phyloP scores from a whole-genome alignment of 2,797 vertebrate species.

The Meriones psammophilus region DNA sequence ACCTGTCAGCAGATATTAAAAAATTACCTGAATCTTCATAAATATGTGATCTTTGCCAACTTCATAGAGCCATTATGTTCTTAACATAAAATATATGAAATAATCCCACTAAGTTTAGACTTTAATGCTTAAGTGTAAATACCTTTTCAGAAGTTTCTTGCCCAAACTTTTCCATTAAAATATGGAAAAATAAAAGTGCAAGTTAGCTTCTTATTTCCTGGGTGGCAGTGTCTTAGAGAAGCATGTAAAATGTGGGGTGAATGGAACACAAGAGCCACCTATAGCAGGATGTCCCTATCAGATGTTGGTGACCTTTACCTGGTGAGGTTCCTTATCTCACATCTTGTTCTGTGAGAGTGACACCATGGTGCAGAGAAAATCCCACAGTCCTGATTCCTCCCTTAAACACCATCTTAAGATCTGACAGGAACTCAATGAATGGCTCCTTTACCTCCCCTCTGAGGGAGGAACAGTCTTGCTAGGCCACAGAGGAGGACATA shows the following conservation, averaged over 20 bases:
- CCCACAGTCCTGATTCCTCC: fast-evolving
- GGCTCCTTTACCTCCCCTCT: too few species aligned
- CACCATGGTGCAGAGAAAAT: fast-evolving
- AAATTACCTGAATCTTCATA: conserved; percentile 70
- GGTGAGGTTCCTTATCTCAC: fast-evolving
- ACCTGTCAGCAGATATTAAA: conserved; percentile 68
- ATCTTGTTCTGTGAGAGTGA: background rate
- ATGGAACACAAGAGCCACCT: fast-evolving
- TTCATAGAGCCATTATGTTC: conserved; percentile 31
- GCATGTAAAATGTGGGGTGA: fast-evolving
- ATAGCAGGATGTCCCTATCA: fast-evolving
- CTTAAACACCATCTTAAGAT: background rate
- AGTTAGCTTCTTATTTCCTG: background rate
- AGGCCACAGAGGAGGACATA: too few species aligned
- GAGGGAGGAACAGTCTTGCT: too few species aligned
- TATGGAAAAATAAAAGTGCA: background rate
- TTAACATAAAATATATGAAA: conserved; percentile 75
- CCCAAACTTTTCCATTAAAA: conserved; percentile 45
- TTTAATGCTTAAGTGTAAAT: conserved; percentile 8
- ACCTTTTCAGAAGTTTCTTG: conserved; percentile 58
- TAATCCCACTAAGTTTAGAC: conserved; percentile 66
- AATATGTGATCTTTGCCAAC: conserved; percentile 62
- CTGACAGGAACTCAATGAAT: too few species aligned
- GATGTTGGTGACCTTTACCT: background rate
- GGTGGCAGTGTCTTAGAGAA: background rate